Percentiles rank a stretch among this genome's conserved stretches.
These are phyloP conservation scores for Ichneumoninae sp. DNA, from an alignment of 2,888 invertebrate species.

Conservation along the genomic window DNA sequence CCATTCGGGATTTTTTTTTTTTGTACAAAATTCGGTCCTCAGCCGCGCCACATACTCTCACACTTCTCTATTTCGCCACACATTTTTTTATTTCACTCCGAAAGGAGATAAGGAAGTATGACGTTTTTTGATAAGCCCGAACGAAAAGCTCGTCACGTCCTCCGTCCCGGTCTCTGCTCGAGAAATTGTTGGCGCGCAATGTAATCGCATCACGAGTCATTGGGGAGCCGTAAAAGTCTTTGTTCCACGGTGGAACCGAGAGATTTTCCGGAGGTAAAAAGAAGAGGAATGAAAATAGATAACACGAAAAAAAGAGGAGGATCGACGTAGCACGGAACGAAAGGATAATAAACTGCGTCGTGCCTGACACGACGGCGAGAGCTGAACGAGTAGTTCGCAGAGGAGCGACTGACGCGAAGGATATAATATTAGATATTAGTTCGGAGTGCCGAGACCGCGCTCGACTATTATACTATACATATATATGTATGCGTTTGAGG, in stretches of 20 bases:
- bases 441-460: constrained; percentile 13
- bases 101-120: not conserved
- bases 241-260: not conserved
- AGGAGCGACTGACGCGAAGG: constrained; percentile 46
- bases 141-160: constrained; percentile 22
- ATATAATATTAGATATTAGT: constrained; percentile 60
- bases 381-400: constrained; percentile 44
- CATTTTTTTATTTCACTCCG: no score
- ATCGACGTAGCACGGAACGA: not conserved
- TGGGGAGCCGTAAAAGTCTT: constrained; percentile 54
- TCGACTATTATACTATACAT: constrained; percentile 3
- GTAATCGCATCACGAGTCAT: constrained; percentile 54
- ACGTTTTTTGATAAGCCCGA: constrained; percentile 23
- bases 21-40: not conserved
- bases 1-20: not conserved
- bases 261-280: constrained; percentile 23
- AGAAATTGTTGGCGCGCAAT: constrained; percentile 25
- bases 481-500: constrained; percentile 33
- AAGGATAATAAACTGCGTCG: constrained; percentile 46
- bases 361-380: constrained; percentile 18
- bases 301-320: constrained; percentile 9
- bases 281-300: constrained; percentile 15
- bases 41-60: no score
- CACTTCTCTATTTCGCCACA: no score
- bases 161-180: constrained; percentile 22